These are phyloP conservation scores for Atta texana DNA, from an alignment of 1,140 invertebrate genomes.

Conservation along the genomic window DNA sequence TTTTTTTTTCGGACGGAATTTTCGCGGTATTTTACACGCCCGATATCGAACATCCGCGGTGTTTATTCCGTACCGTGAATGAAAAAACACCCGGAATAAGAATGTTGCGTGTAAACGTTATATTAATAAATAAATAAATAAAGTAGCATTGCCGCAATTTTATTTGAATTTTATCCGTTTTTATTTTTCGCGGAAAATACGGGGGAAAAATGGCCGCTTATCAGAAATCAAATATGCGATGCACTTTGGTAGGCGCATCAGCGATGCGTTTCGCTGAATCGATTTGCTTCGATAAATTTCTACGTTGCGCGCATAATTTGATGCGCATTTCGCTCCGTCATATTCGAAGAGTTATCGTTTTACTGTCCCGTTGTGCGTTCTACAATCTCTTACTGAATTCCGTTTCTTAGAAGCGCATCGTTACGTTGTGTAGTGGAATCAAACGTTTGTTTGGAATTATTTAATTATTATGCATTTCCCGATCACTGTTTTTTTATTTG, in stretches of 20 bases:
- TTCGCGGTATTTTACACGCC: conserved; percentile 59
- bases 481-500: not conserved
- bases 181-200: conserved; percentile 48
- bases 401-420: conserved; percentile 8
- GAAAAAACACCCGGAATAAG: conserved; percentile 52
- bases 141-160: conserved; percentile 56
- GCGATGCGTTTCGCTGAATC: conserved; percentile 59
- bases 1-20: conserved; percentile 31
- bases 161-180: conserved; percentile 51
- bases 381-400: conserved; percentile 42
- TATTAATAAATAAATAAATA: conserved; percentile 57
- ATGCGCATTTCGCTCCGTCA: conserved; percentile 51
- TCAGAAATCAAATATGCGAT: conserved; percentile 52
- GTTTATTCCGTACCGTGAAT: conserved; percentile 39
- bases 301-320: conserved; percentile 55
- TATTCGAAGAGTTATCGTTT: conserved; percentile 50
- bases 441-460: not conserved
- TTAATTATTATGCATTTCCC: conserved; percentile 10
- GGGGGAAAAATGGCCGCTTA: conserved; percentile 32
- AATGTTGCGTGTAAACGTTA: conserved; percentile 46
- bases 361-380: conserved; percentile 31
- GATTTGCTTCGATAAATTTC: conserved; percentile 60
- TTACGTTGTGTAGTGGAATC: not conserved
- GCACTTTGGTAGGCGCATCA: conserved; percentile 51
- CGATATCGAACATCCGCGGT: conserved; percentile 54